Conservation (phyloP, 2,113 vertebrate species). For the Melanocharis versteri region DNA sequence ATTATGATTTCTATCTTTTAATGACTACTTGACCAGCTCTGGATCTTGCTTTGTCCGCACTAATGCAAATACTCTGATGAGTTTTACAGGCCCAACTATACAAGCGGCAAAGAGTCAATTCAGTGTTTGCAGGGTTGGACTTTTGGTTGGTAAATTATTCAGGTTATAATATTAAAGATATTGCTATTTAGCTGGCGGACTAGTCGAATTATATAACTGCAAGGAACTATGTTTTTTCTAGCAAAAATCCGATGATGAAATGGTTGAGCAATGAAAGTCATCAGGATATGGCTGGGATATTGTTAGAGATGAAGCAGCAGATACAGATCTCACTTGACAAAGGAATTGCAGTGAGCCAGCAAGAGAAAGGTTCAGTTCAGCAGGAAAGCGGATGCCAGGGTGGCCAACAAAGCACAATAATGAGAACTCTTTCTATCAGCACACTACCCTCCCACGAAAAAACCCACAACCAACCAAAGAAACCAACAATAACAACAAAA, state of each 20-base stretch:
- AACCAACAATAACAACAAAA: not conserved
- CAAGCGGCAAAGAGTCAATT: not conserved
- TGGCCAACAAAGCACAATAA: not conserved
- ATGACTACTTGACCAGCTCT: not conserved
- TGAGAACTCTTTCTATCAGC: not conserved
- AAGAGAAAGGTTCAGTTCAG: not conserved
- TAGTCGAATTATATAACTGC: not conserved
- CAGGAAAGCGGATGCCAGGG: not conserved
- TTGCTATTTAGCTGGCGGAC: not conserved
- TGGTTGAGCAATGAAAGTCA: not conserved
- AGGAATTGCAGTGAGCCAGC: not conserved
- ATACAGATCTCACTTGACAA: not conserved
- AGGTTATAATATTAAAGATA: not conserved
- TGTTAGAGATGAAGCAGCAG: not conserved
- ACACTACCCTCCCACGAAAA: accelerated
- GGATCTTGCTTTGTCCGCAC: not conserved
- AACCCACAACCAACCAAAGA: not conserved
- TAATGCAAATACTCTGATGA: not conserved
- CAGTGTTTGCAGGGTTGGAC: not conserved
- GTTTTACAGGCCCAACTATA: not conserved
- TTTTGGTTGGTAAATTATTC: not conserved
- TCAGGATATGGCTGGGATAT: not conserved
- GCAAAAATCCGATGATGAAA: not conserved
- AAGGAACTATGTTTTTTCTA: not conserved
- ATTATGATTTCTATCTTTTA: slow-evolving; percentile 8